These are phyloP conservation scores for Drosophila mimetica DNA, from an alignment of 2,888 invertebrate genomes.

Conservation along the genomic window DNA sequence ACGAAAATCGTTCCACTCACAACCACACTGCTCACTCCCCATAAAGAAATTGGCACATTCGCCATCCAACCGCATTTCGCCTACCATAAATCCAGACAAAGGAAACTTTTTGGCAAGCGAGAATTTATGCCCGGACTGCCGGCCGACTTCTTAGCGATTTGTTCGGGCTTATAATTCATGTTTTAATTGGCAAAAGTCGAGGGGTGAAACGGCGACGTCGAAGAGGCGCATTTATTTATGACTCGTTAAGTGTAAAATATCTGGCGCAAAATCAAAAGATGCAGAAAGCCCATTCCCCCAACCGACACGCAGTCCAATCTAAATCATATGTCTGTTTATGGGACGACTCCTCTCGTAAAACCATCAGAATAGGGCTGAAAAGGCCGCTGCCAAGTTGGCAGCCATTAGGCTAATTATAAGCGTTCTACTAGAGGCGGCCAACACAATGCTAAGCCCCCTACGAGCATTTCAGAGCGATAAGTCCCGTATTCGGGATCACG, in stretches of 20 bases:
- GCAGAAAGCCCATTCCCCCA: constrained; percentile 15
- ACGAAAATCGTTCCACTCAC: neutral
- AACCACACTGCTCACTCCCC: constrained; percentile 6
- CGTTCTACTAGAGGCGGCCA: constrained; percentile 4
- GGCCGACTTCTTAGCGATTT: constrained; percentile 60
- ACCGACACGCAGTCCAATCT: constrained; percentile 19
- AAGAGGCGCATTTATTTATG: constrained; percentile 65
- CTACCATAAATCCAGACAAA: constrained; percentile 69
- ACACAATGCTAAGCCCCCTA: constrained; percentile 25
- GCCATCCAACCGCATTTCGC: constrained; percentile 65
- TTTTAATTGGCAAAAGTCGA: constrained; percentile 75
- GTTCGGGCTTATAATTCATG: constrained; percentile 73
- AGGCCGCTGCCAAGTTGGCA: constrained; percentile 48
- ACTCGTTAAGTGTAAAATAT: constrained; percentile 71
- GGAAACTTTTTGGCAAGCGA: constrained; percentile 66
- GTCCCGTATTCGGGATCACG: constrained; percentile 40
- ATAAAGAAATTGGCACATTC: constrained; percentile 39
- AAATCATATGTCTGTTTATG: constrained; percentile 68
- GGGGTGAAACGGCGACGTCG: constrained; percentile 22
- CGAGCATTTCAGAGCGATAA: constrained; percentile 55
- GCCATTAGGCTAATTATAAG: constrained; percentile 74
- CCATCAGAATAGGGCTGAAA: constrained; percentile 32
- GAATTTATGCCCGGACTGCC: constrained; percentile 69
- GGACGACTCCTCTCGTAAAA: constrained; percentile 15
- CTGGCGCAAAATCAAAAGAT: constrained; percentile 70